Evolutionary conservation across 2,888 invertebrate genomes (phyloP), one percentile per base, ranked within the genome.

Genomic region (Agrochola lota): DNA sequence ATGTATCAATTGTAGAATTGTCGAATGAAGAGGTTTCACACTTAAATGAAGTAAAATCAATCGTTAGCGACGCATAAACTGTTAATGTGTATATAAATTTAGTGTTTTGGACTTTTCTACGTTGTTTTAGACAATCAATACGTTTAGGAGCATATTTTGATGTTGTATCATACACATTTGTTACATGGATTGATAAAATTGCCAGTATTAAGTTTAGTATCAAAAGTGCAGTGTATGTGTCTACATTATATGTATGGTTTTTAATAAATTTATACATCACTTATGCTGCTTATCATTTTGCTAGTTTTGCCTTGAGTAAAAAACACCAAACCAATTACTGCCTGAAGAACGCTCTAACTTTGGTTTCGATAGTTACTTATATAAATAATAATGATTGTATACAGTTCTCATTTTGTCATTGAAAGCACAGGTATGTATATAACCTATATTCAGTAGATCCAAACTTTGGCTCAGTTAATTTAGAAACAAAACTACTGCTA

Each of bases 11-110:
- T 71, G 80, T 88, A 76, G 86, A 87, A 78, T 80, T 80, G 20
- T 75, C 85, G 0, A 89, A 91, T 74, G 91, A 91, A 43, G 91
- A 93, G 85, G 78, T 92, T 20, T 88, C 91, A 15, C 91, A 91
- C 66, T 85, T 91, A 78, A 88, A 88, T 35, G 93, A 93, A 88
- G 91, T 91, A 7, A 93, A 93, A 78, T 85, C 91, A 3, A 90
- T 92, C 49, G 81, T 84, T 23, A 88, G 81, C 66, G 88, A 89
- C 76, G 80, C 80, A 77, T 87, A 84, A 83, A 86, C 84, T 79
- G 84, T 85, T 80, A 74, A 77, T 87, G 81, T 89, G 85, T 85
- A 78, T 60, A 67, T 78, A 73, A 86, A 83, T 86, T 71, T 82
- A 91, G 84, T 84, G 82, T 81, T 89, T 88, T 88, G 89, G 86